phyloP scores from a whole-genome alignment of 2,113 vertebrate genomes.

The Mesoclemmys tuberculata region DNA sequence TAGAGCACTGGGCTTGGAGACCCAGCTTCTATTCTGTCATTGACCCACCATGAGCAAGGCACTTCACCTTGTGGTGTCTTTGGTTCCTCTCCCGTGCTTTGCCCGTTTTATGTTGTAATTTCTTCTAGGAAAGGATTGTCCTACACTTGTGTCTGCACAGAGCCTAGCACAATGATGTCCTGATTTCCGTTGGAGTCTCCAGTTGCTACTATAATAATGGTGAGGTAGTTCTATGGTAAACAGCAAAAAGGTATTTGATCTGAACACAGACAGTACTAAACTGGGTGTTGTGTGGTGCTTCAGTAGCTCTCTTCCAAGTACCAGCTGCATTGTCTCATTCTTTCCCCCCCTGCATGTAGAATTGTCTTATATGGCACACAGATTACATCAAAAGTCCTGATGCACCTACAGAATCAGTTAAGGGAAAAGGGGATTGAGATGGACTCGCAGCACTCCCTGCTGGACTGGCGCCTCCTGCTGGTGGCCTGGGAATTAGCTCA shows the following conservation, averaged over 20 bases:
- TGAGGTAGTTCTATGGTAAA: not conserved
- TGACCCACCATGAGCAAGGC: too few species aligned
- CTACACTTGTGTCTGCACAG: not conserved
- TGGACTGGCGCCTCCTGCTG: too few species aligned
- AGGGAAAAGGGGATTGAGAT: not conserved
- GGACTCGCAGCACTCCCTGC: too few species aligned
- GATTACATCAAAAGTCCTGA: not conserved
- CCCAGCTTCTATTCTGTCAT: too few species aligned
- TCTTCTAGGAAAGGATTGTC: too few species aligned
- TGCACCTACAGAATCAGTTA: not conserved
- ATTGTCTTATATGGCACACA: not conserved
- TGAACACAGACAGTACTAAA: not conserved
- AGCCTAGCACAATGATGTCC: not conserved
- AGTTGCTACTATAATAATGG: not conserved
- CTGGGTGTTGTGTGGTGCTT: not conserved
- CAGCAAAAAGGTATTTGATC: not conserved
- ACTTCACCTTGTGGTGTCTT: too few species aligned
- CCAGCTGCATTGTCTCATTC: not conserved
- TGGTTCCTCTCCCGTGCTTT: too few species aligned
- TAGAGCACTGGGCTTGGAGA: too few species aligned
- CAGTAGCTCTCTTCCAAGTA: not conserved
- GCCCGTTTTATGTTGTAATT: too few species aligned
- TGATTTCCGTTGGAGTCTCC: not conserved
- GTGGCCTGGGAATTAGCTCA: too few species aligned
- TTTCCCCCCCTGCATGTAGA: not conserved